phyloP scores from a whole-genome alignment of 2,797 vertebrate genomes.

The Clarias platycephalus region DNA sequence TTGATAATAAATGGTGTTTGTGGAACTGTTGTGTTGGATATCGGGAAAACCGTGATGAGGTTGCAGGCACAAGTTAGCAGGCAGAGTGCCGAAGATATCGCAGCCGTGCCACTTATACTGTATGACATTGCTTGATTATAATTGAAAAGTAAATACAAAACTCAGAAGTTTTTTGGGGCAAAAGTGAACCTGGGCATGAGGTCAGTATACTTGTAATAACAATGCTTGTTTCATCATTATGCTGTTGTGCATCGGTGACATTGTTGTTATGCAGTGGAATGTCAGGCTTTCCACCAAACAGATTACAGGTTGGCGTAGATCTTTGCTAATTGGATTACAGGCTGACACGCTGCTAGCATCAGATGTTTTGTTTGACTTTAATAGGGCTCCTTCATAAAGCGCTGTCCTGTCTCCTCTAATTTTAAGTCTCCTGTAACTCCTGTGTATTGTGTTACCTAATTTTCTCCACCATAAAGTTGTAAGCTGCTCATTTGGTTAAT shows the following conservation, averaged over 20 bases:
- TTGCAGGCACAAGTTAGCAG: no score
- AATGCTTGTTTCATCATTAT: neutral
- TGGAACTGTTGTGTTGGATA: no score
- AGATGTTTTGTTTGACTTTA: constrained; percentile 74
- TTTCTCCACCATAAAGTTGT: constrained; percentile 59
- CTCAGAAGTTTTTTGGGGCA: neutral
- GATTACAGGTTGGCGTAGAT: constrained; percentile 50
- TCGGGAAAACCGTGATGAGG: no score
- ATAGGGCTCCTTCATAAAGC: constrained; percentile 68
- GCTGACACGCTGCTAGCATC: constrained; percentile 64
- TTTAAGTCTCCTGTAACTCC: constrained; percentile 69
- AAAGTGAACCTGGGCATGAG: neutral
- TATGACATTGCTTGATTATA: no score
- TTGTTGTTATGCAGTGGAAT: constrained; percentile 8
- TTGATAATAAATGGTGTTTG: no score
- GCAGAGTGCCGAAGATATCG: no score
- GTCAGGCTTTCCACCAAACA: constrained; percentile 18
- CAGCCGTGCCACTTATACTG: no score
- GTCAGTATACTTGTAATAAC: constrained; percentile 6
- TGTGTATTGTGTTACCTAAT: constrained; percentile 61
- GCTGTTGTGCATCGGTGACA: neutral
- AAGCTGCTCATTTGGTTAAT: constrained; percentile 64
- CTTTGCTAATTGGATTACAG: constrained; percentile 74
- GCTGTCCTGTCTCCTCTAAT: constrained; percentile 70
- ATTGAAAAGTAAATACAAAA: neutral